Percentiles rank a stretch among this genome's conserved stretches.
Evolutionary conservation across 2,888 invertebrate species (phyloP).

Genomic region (Melinopterus prodromus): DNA sequence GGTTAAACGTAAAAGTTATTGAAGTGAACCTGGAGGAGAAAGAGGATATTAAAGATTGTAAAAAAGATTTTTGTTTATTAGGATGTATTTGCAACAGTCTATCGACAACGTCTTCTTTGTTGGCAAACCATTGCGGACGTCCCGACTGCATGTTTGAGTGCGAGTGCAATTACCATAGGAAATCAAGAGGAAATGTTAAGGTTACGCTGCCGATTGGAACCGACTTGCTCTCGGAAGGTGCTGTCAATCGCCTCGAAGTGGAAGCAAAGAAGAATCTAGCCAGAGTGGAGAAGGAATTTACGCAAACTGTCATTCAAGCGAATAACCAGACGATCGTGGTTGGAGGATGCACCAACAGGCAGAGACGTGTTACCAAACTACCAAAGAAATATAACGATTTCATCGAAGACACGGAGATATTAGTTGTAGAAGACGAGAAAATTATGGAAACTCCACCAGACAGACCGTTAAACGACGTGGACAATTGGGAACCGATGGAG

Average conservation of each 20-base stretch:
- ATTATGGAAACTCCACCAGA: conserved; percentile 7
- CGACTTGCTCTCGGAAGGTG: conserved; percentile 52
- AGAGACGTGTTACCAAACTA: conserved; percentile 66
- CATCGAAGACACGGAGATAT: conserved; percentile 50
- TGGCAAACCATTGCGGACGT: conserved; percentile 68
- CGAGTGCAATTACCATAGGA: conserved; percentile 56
- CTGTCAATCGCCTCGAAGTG: conserved; percentile 60
- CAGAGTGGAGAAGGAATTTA: conserved; percentile 76
- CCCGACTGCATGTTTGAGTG: conserved; percentile 70
- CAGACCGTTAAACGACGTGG: neutral
- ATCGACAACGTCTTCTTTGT: conserved; percentile 54
- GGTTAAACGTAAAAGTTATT: conserved; percentile 74
- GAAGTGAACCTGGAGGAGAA: conserved; percentile 58
- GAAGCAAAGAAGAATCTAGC: conserved; percentile 67
- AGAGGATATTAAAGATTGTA: conserved; percentile 57
- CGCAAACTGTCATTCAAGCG: conserved; percentile 73
- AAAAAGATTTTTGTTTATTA: conserved; percentile 66
- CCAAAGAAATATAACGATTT: conserved; percentile 71
- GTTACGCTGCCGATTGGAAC: conserved; percentile 51
- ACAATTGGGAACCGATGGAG: conserved; percentile 31
- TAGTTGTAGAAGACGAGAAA: neutral
- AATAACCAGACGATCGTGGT: conserved; percentile 72
- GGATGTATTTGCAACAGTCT: conserved; percentile 76
- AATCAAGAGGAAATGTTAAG: conserved; percentile 42
- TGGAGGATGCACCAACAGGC: conserved; percentile 63